Evolutionary conservation across 2,113 vertebrate genomes (phyloP), one percentile per base, ranked within the genome.

Genomic region (Zootoca vivipara): DNA sequence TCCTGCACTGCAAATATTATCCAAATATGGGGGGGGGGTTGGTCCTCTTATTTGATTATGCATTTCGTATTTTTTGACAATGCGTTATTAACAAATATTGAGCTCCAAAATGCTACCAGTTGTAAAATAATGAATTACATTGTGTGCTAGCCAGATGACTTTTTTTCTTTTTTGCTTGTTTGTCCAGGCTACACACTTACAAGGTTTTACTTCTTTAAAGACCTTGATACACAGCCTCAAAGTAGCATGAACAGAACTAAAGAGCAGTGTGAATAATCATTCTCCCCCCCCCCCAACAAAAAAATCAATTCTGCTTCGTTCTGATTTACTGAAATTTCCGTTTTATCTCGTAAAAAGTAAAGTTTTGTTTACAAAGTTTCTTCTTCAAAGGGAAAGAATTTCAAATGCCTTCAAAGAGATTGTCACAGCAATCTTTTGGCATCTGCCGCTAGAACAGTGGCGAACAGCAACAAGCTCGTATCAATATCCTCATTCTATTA

Each of bases 331-430:
- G 62, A 86, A 67, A 64, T 86, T 86, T 86, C 75, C 33, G 28
- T 86, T 86, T 86, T 62, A 86, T 86, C 85, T 69, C 16, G 42
- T n/a, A 67, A 86, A 78, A 86, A 86, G 74, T 86, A 69, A 70
- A 38, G 62, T 88, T 78, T 88, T 69, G 33, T 83, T 88, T 83
- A 69, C 81, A 52, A 88, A 84, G 73, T 88, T 87, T 64, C 79
- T 46, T 35, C 81, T 88, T 83, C 80, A 88, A 85, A 89, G 75
- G 64, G 22, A 75, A 12, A 85, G 13, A 72, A 89, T 80, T 67
- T 65, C 62, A 78, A 42, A 46, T 78, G 81, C 56, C 73, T 81
- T 80, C 78, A 83, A 89, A 85, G 69, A 72, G 75, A 65, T 33
- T 65, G 72, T 88, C 58, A 78, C 16, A 4, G 73, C 73, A 88